Evolutionary conservation across 2,113 vertebrate species (phyloP).

Genomic region (Hirundichthys speculiger): DNA sequence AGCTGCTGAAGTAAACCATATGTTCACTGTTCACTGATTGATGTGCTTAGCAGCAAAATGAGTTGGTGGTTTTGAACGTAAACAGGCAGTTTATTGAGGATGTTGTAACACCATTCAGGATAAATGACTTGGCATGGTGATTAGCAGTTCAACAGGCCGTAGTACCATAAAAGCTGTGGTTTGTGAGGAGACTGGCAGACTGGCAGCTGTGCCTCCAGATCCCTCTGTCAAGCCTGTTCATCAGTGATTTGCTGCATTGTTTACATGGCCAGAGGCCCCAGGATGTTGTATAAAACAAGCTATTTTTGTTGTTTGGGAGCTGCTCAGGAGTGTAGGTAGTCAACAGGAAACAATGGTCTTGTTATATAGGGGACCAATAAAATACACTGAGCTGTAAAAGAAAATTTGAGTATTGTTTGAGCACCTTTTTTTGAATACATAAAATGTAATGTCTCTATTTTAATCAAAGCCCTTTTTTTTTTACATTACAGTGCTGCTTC

Average conservation of each 20-base stretch:
- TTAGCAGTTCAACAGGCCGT: slow-evolving; percentile 35
- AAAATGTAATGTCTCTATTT: neutral
- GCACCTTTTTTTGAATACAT: neutral
- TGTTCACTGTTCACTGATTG: no score
- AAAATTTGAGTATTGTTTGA: no score
- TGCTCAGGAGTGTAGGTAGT: neutral
- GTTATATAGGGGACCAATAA: neutral
- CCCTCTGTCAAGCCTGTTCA: slow-evolving; percentile 31
- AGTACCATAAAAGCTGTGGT: slow-evolving; percentile 59
- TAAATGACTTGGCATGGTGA: slow-evolving; percentile 40
- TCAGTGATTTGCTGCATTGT: slow-evolving; percentile 37
- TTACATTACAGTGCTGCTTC: neutral
- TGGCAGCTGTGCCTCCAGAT: neutral
- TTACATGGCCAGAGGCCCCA: slow-evolving; percentile 42
- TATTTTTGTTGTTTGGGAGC: slow-evolving; percentile 6
- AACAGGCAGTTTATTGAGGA: slow-evolving; percentile 34
- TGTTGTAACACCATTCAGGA: slow-evolving; percentile 31
- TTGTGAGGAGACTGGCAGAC: slow-evolving; percentile 45
- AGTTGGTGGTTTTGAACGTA: slow-evolving; percentile 20
- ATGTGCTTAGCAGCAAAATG: slow-evolving; percentile 11
- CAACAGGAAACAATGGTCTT: neutral
- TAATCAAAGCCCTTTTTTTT: neutral
- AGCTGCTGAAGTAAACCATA: no score
- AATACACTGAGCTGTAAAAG: neutral
- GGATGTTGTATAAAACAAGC: slow-evolving; percentile 23